Conservation (phyloP, 1,140 invertebrate species). For the Maconellicoccus hirsutus region DNA sequence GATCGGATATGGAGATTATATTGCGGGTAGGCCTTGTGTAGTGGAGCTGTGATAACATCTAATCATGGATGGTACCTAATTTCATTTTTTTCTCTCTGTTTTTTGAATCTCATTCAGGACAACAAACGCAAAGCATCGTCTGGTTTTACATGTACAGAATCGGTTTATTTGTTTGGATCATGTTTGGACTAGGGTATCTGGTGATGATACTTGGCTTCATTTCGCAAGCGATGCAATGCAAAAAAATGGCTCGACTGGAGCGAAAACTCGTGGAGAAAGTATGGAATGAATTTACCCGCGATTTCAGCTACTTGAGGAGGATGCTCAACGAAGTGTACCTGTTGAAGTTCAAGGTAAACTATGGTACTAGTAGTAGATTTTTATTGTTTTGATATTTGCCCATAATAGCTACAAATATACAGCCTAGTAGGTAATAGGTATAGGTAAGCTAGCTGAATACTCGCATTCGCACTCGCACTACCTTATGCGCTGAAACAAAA, state of each 20-base stretch:
- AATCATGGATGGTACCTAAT: background rate
- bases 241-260: constrained; percentile 57
- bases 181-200: constrained; percentile 78
- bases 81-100: background rate
- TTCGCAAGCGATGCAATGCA: constrained; percentile 56
- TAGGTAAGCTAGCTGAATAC: too few relatives aligned
- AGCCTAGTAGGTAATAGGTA: too few relatives aligned
- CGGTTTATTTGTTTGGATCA: constrained; percentile 71
- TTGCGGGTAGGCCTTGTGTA: constrained; percentile 51
- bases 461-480: too few relatives aligned
- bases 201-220: constrained; percentile 86
- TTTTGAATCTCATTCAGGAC: too few relatives aligned
- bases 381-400: too few relatives aligned
- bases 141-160: constrained; percentile 57
- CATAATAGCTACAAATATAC: too few relatives aligned
- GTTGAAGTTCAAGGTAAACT: constrained; percentile 58
- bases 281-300: constrained; percentile 61
- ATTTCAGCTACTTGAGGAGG: constrained; percentile 56
- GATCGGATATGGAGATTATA: constrained; percentile 88
- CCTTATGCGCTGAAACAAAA: too few relatives aligned
- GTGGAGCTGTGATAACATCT: background rate
- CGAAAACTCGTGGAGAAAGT: constrained; percentile 59
- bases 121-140: constrained; percentile 22
- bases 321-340: constrained; percentile 66
- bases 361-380: too few relatives aligned